phyloP scores from a whole-genome alignment of 2,888 invertebrate genomes.

The Melieria picta region DNA sequence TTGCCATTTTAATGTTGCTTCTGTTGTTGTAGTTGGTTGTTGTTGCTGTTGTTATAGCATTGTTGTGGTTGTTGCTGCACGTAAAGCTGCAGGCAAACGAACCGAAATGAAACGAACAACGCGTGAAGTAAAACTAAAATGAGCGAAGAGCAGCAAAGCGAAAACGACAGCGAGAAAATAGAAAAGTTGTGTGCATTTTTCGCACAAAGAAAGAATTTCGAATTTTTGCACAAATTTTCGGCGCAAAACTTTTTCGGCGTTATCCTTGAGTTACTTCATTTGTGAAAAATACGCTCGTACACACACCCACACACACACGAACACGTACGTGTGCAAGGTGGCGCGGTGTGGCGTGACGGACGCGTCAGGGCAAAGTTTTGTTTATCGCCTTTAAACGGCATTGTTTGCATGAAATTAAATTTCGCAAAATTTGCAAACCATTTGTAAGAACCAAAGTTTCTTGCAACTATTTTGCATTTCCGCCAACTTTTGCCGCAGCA shows the following conservation, averaged over 20 bases:
- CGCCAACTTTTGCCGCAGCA: too few species aligned
- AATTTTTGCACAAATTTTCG: background rate
- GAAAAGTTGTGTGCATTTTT: conserved; percentile 1
- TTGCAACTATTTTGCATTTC: too few species aligned
- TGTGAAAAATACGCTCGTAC: background rate
- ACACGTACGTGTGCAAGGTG: too few species aligned
- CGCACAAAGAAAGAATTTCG: background rate
- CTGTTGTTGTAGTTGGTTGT: background rate
- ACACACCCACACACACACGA: background rate
- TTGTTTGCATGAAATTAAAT: too few species aligned
- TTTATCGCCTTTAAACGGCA: too few species aligned
- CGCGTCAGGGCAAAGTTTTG: too few species aligned
- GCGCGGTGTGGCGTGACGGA: too few species aligned
- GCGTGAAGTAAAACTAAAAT: background rate
- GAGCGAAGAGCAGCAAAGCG: background rate
- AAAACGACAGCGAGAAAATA: background rate
- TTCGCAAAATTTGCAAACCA: too few species aligned
- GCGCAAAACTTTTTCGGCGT: background rate
- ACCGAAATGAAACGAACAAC: background rate
- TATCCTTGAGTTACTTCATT: background rate
- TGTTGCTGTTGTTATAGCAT: background rate
- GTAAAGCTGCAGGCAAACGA: too few species aligned
- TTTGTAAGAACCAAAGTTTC: too few species aligned
- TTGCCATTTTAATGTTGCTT: too few species aligned
- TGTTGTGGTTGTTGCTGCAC: background rate